Percentiles rank a stretch among this genome's conserved stretches.
phyloP scores from a whole-genome alignment of 2,113 vertebrate genomes.

The Marcusenius ussheri region DNA sequence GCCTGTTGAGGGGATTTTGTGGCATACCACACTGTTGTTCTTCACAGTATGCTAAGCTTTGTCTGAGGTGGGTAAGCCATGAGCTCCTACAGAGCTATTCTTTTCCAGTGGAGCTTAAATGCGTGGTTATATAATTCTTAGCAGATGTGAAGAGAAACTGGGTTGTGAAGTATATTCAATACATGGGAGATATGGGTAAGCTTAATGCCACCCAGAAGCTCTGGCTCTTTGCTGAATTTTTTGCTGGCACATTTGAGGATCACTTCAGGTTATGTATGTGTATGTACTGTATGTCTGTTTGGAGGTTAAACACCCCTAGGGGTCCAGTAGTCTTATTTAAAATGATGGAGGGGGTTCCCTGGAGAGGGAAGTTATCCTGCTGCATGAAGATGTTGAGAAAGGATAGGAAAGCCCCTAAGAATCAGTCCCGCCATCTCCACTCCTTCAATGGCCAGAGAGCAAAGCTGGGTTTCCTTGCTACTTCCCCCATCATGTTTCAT shows the following conservation, averaged over 20 bases:
- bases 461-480: not conserved
- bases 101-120: constrained; percentile 4
- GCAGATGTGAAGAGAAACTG: constrained; percentile 44
- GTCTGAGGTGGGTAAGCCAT: not conserved
- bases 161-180: constrained; percentile 36
- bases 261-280: not conserved
- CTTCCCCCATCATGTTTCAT: not conserved
- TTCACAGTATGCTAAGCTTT: not conserved
- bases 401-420: not conserved
- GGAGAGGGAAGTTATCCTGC: not conserved
- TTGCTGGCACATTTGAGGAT: not conserved
- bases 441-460: not conserved
- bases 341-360: not conserved
- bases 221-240: not conserved
- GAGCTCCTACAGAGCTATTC: not conserved
- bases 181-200: constrained; percentile 17
- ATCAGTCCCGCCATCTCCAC: not conserved
- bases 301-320: not conserved
- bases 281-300: not conserved
- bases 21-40: not conserved
- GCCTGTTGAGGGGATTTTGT: not conserved
- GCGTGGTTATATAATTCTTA: constrained; percentile 55
- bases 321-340: not conserved
- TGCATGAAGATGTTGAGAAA: not conserved
- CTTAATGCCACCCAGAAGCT: not conserved